Conservation (phyloP, 2,113 vertebrate genomes). For the Cacatua alba region DNA sequence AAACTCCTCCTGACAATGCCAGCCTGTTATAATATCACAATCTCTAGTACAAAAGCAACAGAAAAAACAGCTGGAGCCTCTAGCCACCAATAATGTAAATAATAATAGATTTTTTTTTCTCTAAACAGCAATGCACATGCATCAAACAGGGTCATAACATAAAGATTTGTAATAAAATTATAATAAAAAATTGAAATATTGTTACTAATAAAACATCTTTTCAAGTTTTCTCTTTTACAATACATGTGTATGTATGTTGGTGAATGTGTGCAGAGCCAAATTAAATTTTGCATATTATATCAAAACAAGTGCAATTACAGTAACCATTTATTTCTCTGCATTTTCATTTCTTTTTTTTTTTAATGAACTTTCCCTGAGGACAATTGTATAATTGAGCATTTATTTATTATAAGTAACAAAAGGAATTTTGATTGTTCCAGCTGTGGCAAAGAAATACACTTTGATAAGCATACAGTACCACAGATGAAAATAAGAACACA, state of each 20-base stretch:
- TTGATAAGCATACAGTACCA: conserved; percentile 53
- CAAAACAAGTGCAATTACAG: conserved; percentile 70
- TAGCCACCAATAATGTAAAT: background rate
- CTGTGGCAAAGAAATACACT: conserved; percentile 60
- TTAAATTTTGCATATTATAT: conserved; percentile 76
- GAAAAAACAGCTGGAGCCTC: background rate
- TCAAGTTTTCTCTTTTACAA: conserved; percentile 48
- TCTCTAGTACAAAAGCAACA: background rate
- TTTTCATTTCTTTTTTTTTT: conserved; percentile 66
- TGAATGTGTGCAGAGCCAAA: conserved; percentile 42
- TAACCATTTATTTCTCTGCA: conserved; percentile 68
- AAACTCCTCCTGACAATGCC: background rate
- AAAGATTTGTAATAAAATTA: conserved; percentile 58
- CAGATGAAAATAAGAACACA: conserved; percentile 51
- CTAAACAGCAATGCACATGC: conserved; percentile 7
- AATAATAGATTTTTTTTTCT: conserved; percentile 10
- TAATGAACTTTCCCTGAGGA: conserved; percentile 73
- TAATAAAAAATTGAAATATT: conserved; percentile 68
- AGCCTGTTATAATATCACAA: background rate
- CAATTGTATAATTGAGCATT: conserved; percentile 68
- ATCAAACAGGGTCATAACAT: conserved; percentile 26
- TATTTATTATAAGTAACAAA: conserved; percentile 75
- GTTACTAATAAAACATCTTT: conserved; percentile 63
- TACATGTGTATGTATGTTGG: background rate
- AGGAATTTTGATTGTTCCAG: conserved; percentile 67